A percentile compares a stretch with the other conserved stretches of the same genome.
These are phyloP conservation scores for Volucella zonaria DNA, from an alignment of 2,888 invertebrate genomes.

Conservation along the genomic window DNA sequence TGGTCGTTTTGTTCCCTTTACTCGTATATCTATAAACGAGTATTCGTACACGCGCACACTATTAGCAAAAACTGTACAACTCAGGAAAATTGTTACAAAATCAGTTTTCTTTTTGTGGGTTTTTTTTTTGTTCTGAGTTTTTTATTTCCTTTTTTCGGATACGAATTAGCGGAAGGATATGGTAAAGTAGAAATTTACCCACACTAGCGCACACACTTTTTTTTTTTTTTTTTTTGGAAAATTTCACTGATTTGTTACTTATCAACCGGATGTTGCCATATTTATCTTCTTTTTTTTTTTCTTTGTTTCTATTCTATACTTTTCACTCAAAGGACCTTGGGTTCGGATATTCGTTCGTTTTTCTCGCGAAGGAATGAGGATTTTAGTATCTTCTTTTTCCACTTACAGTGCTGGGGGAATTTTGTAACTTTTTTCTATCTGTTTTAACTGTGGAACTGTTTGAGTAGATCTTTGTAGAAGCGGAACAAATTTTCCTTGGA, in stretches of 20 bases:
- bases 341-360: constrained; percentile 74
- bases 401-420: constrained; percentile 55
- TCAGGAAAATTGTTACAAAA: constrained; percentile 70
- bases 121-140: constrained; percentile 46
- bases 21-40: constrained; percentile 7
- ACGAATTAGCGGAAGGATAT: constrained; percentile 28
- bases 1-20: constrained; percentile 40
- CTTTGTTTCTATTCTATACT: constrained; percentile 27
- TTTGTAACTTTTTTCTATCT: neutral
- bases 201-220: constrained; percentile 55
- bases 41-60: constrained; percentile 54
- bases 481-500: constrained; percentile 54
- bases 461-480: constrained; percentile 50
- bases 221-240: constrained; percentile 1
- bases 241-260: constrained; percentile 53
- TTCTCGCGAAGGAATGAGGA: constrained; percentile 38
- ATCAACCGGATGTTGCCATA: constrained; percentile 75
- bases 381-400: constrained; percentile 11
- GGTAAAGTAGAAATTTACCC: constrained; percentile 56
- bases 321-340: constrained; percentile 77
- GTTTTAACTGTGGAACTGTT: constrained; percentile 43
- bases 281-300: constrained; percentile 41
- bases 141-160: constrained; percentile 44
- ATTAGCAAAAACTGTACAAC: constrained; percentile 54
- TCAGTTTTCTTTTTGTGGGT: constrained; percentile 59